A percentile compares a stretch with the other conserved stretches of the same genome.
These are phyloP conservation scores for Macrosiphum euphorbiae DNA, from an alignment of 2,888 invertebrate species.

Conservation along the genomic window DNA sequence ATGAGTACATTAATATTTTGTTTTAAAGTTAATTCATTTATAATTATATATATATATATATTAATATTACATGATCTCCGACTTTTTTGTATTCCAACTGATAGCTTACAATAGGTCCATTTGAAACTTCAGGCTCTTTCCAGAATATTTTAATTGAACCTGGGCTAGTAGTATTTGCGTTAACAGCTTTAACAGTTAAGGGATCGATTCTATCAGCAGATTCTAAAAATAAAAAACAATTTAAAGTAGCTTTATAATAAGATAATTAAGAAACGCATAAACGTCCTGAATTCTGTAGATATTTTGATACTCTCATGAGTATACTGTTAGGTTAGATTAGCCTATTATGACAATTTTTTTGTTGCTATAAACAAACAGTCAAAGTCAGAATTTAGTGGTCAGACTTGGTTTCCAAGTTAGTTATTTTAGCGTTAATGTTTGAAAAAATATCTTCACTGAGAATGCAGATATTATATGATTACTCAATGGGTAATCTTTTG, in stretches of 20 bases:
- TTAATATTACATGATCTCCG: conserved; percentile 76
- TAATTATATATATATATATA: neutral
- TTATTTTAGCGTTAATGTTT: too few relatives aligned
- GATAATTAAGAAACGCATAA: neutral
- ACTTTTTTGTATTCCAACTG: conserved; percentile 81
- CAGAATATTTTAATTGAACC: conserved; percentile 75
- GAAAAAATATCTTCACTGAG: too few relatives aligned
- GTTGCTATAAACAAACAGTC: neutral
- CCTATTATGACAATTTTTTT: too few relatives aligned
- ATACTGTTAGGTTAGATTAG: too few relatives aligned
- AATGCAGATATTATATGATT: too few relatives aligned
- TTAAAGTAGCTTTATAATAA: neutral
- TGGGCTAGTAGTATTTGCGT: conserved; percentile 66
- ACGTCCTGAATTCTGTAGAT: neutral
- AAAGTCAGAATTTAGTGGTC: too few relatives aligned
- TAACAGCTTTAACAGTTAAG: conserved; percentile 70
- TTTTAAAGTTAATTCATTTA: neutral
- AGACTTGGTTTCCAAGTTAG: neutral
- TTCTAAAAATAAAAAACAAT: conserved; percentile 61
- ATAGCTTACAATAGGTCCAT: conserved; percentile 90
- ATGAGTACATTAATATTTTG: neutral
- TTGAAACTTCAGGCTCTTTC: conserved; percentile 86
- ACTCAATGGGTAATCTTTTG: neutral
- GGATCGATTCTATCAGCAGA: conserved; percentile 65
- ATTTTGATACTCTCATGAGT: neutral